Conservation (phyloP, 2,888 invertebrate genomes). For the Pycnomerus fuliginosus region DNA sequence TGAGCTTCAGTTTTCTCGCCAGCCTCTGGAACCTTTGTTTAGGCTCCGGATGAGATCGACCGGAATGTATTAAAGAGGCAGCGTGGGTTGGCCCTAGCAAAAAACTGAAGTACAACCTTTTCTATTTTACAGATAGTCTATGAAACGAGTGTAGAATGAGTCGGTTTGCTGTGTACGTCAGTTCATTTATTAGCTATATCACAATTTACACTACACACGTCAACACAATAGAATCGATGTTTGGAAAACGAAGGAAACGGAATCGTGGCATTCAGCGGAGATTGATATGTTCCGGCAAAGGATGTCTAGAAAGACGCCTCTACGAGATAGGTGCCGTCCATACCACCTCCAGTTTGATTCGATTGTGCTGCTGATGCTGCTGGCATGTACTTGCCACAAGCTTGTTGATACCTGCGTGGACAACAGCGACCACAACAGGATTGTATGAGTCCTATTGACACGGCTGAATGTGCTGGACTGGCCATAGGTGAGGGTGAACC, state of each 20-base stretch:
- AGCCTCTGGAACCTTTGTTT: too few relatives aligned
- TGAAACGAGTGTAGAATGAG: conserved; percentile 24
- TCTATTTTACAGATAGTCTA: conserved; percentile 22
- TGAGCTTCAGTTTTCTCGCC: too few relatives aligned
- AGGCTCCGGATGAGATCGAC: too few relatives aligned
- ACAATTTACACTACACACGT: conserved; percentile 44
- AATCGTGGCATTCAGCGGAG: conserved; percentile 11
- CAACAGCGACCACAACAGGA: conserved; percentile 83
- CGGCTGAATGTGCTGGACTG: conserved; percentile 81
- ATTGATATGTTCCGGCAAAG: conserved; percentile 19
- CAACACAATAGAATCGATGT: conserved; percentile 39
- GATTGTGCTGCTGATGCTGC: conserved; percentile 78
- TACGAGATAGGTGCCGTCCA: conserved; percentile 83
- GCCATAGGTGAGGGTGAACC: conserved; percentile 86
- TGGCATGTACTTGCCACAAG: conserved; percentile 85
- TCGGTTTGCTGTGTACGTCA: conserved; percentile 29
- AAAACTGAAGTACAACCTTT: conserved; percentile 18
- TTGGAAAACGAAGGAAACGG: conserved; percentile 33
- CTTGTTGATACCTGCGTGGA: conserved; percentile 86
- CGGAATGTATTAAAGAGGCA: conserved; percentile 18
- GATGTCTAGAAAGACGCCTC: conserved; percentile 73
- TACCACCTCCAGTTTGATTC: conserved; percentile 77
- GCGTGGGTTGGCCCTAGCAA: conserved; percentile 8
- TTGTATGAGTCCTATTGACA: conserved; percentile 65
- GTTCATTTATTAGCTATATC: conserved; percentile 41